These are phyloP conservation scores for Gymnoscelis rufifasciata DNA, from an alignment of 2,888 invertebrate genomes.

Conservation along the genomic window DNA sequence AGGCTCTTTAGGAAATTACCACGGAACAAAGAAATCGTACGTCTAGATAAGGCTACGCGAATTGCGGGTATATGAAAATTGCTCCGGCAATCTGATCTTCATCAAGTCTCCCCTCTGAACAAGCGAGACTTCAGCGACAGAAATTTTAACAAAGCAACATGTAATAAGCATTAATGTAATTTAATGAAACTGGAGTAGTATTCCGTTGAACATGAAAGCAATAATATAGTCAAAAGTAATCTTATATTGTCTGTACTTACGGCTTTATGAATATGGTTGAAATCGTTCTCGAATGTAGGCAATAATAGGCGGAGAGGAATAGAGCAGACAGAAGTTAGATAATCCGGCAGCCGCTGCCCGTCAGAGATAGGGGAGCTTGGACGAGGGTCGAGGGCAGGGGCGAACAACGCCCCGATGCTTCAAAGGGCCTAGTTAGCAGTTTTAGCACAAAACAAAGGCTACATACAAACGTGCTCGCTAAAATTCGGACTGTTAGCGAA, in stretches of 20 bases:
- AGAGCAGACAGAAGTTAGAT: constrained; percentile 39
- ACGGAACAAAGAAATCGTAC: constrained; percentile 71
- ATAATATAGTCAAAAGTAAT: too few relatives aligned
- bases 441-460: constrained; percentile 45
- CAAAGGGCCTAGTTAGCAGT: constrained; percentile 41
- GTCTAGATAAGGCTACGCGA: constrained; percentile 59
- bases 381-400: constrained; percentile 50
- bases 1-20: constrained; percentile 68
- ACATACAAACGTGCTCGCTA: constrained; percentile 33
- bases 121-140: too few relatives aligned
- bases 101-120: background rate
- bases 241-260: too few relatives aligned
- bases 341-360: constrained; percentile 61
- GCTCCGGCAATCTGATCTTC: constrained; percentile 5
- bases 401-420: constrained; percentile 39
- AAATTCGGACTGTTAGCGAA: constrained; percentile 42
- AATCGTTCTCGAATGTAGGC: background rate
- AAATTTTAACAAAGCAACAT: too few relatives aligned
- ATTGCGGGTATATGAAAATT: constrained; percentile 44
- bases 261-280: too few relatives aligned
- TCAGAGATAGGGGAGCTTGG: constrained; percentile 59
- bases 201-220: too few relatives aligned
- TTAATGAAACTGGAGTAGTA: too few relatives aligned
- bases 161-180: too few relatives aligned
- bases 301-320: constrained; percentile 1